phyloP scores from a whole-genome alignment of 2,797 vertebrate genomes.

The Neopelma chrysocephalum region DNA sequence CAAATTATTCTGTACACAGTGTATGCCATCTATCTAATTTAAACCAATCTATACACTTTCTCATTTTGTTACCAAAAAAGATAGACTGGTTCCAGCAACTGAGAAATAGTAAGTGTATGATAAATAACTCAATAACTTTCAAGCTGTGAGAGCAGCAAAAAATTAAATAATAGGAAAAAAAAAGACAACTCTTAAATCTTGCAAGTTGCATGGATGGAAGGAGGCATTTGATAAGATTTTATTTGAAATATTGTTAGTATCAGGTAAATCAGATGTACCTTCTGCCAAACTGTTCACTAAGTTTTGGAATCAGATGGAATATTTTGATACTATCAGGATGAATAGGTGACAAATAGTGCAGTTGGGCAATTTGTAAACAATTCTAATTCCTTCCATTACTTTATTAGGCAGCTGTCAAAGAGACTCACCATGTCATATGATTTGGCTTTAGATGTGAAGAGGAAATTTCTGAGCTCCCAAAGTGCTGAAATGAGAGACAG shows the following conservation, averaged over 20 bases:
- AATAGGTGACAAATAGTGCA: neutral
- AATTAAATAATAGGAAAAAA: neutral
- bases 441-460: neutral
- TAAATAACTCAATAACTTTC: slow-evolving; percentile 22
- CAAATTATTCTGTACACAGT: neutral
- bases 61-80: neutral
- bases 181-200: slow-evolving; percentile 16
- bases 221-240: neutral
- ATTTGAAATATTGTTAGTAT: neutral
- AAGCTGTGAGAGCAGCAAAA: neutral
- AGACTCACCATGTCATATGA: neutral
- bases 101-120: slow-evolving; percentile 20
- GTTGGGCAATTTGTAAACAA: neutral
- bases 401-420: neutral
- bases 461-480: neutral
- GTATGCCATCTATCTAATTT: slow-evolving; percentile 5
- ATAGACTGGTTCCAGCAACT: neutral
- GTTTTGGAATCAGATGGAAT: neutral
- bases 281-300: neutral
- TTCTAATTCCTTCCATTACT: neutral
- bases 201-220: neutral
- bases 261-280: neutral
- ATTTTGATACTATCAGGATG: neutral
- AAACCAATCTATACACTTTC: neutral
- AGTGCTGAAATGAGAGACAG: neutral